Conservation (phyloP, 2,888 invertebrate genomes). For the Toxonevra muliebris region DNA sequence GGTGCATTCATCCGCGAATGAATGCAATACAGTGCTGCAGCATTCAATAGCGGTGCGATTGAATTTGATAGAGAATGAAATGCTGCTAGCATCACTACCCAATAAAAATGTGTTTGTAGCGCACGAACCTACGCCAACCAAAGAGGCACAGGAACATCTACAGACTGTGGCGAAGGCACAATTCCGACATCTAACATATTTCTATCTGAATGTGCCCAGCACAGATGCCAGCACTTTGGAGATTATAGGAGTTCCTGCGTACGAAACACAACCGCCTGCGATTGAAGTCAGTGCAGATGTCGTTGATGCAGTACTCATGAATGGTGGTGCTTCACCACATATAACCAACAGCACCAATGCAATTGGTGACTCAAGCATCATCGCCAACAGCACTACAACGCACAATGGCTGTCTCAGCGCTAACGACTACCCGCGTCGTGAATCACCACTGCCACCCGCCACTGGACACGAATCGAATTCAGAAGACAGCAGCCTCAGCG, state of each 20-base stretch:
- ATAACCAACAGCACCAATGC: slow-evolving; percentile 25
- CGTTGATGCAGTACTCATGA: slow-evolving; percentile 61
- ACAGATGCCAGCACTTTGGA: slow-evolving; percentile 68
- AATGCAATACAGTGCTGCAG: slow-evolving; percentile 70
- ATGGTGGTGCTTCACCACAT: slow-evolving; percentile 39
- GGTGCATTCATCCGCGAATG: slow-evolving; percentile 69
- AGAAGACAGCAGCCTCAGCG: slow-evolving; percentile 80
- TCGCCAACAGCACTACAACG: slow-evolving; percentile 28
- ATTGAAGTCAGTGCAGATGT: slow-evolving; percentile 52
- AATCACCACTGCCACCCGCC: slow-evolving; percentile 45
- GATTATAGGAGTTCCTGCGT: slow-evolving; percentile 66
- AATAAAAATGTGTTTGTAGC: slow-evolving; percentile 67
- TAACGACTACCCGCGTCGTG: slow-evolving; percentile 38
- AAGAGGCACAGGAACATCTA: slow-evolving; percentile 65
- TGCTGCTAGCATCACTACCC: slow-evolving; percentile 52
- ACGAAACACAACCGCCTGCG: slow-evolving; percentile 45
- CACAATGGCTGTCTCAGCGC: slow-evolving; percentile 42
- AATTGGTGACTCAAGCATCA: slow-evolving; percentile 42
- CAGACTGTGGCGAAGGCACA: slow-evolving; percentile 58
- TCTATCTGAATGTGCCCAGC: slow-evolving; percentile 73
- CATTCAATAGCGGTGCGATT: slow-evolving; percentile 67
- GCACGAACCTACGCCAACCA: slow-evolving; percentile 56
- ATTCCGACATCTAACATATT: slow-evolving; percentile 71
- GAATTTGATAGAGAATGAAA: slow-evolving; percentile 55
- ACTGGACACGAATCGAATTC: slow-evolving; percentile 72